Conservation (phyloP, 2,113 vertebrate species). For the Trochalopteron elliotii region DNA sequence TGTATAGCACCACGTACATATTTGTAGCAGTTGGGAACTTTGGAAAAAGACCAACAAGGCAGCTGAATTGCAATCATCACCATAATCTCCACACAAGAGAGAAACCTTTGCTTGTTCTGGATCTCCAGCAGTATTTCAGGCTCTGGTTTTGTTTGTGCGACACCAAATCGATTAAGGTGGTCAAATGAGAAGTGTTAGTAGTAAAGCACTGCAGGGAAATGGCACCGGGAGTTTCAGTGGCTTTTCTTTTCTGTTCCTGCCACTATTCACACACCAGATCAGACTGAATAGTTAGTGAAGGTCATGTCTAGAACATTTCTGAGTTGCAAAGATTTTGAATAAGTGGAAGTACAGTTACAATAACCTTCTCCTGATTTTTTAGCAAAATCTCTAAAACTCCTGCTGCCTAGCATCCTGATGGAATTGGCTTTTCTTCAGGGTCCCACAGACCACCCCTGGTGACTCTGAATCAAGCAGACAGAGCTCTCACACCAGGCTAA, state of each 20-base stretch:
- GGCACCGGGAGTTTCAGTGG: background rate
- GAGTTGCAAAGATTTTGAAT: background rate
- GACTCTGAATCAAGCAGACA: constrained; percentile 48
- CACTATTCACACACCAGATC: background rate
- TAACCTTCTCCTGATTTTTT: background rate
- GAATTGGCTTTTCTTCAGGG: constrained; percentile 7
- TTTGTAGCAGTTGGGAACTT: background rate
- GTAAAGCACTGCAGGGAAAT: background rate
- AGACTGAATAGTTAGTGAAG: background rate
- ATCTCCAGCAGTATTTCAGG: background rate
- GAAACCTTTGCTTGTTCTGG: background rate
- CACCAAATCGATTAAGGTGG: background rate
- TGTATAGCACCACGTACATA: accelerated
- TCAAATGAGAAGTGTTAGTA: background rate
- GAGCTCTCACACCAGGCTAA: constrained; percentile 31
- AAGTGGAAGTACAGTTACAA: background rate
- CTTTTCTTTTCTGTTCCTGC: background rate
- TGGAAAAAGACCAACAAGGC: background rate
- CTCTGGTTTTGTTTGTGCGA: background rate
- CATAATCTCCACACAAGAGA: background rate
- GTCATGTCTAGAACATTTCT: background rate
- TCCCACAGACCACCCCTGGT: background rate
- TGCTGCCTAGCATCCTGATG: background rate
- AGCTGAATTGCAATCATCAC: background rate
- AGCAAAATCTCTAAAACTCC: background rate